Evolutionary conservation across 1,140 invertebrate genomes (phyloP).

Genomic region (Lethrus apterus): DNA sequence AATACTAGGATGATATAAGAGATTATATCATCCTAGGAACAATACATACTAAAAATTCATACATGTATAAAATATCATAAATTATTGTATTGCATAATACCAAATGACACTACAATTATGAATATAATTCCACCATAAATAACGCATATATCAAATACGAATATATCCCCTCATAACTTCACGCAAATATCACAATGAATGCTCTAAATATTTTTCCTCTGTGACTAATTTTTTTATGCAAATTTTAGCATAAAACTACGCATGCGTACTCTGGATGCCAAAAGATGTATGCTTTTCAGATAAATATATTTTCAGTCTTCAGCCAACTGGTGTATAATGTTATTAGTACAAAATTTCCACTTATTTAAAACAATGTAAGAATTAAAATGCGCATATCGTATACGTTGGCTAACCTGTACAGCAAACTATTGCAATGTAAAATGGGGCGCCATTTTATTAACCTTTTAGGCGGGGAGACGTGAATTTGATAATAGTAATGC

Average conservation of each 20-base stretch:
- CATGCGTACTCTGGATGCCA: slow-evolving; percentile 4
- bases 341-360: neutral
- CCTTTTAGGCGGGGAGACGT: slow-evolving; percentile 44
- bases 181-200: too few relatives aligned
- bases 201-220: too few relatives aligned
- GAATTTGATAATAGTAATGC: slow-evolving; percentile 17
- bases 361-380: neutral
- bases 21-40: too few relatives aligned
- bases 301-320: neutral
- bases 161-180: too few relatives aligned
- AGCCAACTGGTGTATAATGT: neutral
- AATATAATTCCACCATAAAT: too few relatives aligned
- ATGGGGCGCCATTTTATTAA: slow-evolving; percentile 51
- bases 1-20: too few relatives aligned
- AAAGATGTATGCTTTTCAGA: neutral
- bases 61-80: too few relatives aligned
- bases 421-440: slow-evolving; percentile 18
- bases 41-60: too few relatives aligned
- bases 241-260: neutral
- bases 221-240: slow-evolving; percentile 8
- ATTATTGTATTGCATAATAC: too few relatives aligned
- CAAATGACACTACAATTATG: too few relatives aligned
- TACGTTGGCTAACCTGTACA: slow-evolving; percentile 13
- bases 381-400: slow-evolving; percentile 2
- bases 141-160: too few relatives aligned